Evolutionary conservation across 2,797 vertebrate species (phyloP).

Genomic region (Lutjanus argentimaculatus): DNA sequence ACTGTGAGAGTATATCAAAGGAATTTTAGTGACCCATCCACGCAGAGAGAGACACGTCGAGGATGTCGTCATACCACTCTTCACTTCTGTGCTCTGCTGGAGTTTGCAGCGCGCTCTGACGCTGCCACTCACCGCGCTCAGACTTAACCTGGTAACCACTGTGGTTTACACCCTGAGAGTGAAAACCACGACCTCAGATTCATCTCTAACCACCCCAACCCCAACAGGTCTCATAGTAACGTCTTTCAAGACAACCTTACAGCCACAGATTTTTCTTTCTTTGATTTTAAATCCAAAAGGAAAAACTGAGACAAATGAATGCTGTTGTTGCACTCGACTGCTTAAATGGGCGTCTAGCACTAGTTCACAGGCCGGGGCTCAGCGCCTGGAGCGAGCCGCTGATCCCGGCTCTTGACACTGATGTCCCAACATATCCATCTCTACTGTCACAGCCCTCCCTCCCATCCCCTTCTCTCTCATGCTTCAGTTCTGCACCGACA

Average conservation of each 20-base stretch:
- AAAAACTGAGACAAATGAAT: background rate
- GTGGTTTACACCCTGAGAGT: background rate
- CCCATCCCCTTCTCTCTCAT: background rate
- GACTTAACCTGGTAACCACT: conserved; percentile 6
- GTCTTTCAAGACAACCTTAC: background rate
- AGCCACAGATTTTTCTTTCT: background rate
- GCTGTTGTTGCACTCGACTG: conserved; percentile 35
- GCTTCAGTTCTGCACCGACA: background rate
- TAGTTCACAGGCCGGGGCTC: conserved; percentile 3
- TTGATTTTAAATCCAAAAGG: background rate
- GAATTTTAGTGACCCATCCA: conserved; percentile 26
- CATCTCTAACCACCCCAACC: background rate
- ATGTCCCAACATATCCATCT: conserved; percentile 64
- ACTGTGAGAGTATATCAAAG: conserved; percentile 3
- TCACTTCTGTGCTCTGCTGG: conserved; percentile 32
- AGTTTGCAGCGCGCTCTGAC: conserved; percentile 19
- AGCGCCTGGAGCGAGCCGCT: conserved; percentile 39
- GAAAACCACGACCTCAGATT: background rate
- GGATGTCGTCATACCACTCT: conserved; percentile 28
- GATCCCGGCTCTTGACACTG: conserved; percentile 9
- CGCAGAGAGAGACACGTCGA: conserved; percentile 20
- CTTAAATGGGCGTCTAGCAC: conserved; percentile 18
- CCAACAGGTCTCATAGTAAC: background rate
- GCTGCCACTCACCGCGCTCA: background rate
- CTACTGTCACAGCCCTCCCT: background rate